phyloP scores from a whole-genome alignment of 2,888 invertebrate genomes.

The Acanthosepion esculentum region DNA sequence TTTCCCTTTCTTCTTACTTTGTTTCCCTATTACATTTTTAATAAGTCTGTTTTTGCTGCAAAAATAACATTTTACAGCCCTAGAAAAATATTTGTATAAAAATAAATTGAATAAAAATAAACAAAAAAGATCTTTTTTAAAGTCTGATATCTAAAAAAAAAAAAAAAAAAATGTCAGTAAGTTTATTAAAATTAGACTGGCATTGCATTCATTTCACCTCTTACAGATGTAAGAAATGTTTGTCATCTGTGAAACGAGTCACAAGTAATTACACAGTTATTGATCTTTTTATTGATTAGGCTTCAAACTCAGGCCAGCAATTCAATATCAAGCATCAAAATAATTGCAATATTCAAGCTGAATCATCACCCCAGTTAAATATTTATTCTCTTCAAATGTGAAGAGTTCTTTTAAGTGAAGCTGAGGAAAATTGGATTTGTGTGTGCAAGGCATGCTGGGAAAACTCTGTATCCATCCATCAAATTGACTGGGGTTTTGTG shows the following conservation, averaged over 20 bases:
- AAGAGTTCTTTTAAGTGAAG: slow-evolving; percentile 12
- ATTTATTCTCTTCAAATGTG: slow-evolving; percentile 33
- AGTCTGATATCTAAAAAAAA: too few relatives aligned
- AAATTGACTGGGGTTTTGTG: background rate
- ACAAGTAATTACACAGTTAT: background rate
- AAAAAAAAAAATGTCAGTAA: background rate
- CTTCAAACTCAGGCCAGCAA: background rate
- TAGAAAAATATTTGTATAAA: too few relatives aligned
- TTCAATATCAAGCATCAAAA: background rate
- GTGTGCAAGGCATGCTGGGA: background rate
- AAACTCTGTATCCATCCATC: background rate
- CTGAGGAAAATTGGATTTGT: background rate
- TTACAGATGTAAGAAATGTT: background rate
- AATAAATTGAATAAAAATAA: too few relatives aligned
- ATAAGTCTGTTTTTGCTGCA: too few relatives aligned
- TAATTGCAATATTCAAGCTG: slow-evolving; percentile 22
- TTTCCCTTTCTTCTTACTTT: too few relatives aligned
- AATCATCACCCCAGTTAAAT: slow-evolving; percentile 9
- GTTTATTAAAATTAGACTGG: too few relatives aligned
- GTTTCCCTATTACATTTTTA: too few relatives aligned
- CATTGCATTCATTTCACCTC: background rate
- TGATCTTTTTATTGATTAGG: slow-evolving; percentile 7
- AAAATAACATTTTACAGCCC: too few relatives aligned
- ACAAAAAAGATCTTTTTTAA: too few relatives aligned
- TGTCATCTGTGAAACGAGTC: slow-evolving; percentile 18